Conservation (phyloP, 2,113 vertebrate species). For the Apteryx owenii region DNA sequence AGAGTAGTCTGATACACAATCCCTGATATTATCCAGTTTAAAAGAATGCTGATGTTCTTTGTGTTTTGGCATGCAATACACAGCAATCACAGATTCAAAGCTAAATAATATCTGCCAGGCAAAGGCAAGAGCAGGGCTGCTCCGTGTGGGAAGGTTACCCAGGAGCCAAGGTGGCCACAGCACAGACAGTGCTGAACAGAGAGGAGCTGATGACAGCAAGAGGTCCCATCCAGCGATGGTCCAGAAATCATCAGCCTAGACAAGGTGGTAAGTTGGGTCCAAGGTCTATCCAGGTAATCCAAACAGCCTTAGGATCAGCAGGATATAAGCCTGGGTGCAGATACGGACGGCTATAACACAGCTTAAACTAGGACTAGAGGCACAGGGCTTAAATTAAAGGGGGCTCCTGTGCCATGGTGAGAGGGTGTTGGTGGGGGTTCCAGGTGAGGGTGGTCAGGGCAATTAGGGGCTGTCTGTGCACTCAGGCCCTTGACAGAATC, state of each 20-base stretch:
- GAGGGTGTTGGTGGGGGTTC: accelerated
- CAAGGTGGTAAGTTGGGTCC: not conserved
- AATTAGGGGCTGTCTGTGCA: not conserved
- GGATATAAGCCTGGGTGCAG: not conserved
- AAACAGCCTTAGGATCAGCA: not conserved
- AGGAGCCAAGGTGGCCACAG: not conserved
- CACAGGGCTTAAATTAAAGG: not conserved
- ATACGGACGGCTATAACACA: not conserved
- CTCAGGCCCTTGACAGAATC: accelerated
- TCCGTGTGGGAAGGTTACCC: not conserved
- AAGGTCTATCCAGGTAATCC: not conserved
- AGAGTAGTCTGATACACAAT: not conserved
- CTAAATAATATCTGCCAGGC: not conserved
- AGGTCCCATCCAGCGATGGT: not conserved
- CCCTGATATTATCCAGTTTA: not conserved
- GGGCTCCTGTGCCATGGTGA: accelerated
- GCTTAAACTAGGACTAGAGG: not conserved
- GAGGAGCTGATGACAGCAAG: accelerated
- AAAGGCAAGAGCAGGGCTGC: not conserved
- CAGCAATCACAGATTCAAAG: not conserved
- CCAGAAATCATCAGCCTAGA: not conserved
- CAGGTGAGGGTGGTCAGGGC: not conserved
- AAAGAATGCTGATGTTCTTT: not conserved
- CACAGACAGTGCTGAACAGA: not conserved
- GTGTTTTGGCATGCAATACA: not conserved